Evolutionary conservation across 2,888 invertebrate genomes (phyloP).

Genomic region (Seira sanloemensis): DNA sequence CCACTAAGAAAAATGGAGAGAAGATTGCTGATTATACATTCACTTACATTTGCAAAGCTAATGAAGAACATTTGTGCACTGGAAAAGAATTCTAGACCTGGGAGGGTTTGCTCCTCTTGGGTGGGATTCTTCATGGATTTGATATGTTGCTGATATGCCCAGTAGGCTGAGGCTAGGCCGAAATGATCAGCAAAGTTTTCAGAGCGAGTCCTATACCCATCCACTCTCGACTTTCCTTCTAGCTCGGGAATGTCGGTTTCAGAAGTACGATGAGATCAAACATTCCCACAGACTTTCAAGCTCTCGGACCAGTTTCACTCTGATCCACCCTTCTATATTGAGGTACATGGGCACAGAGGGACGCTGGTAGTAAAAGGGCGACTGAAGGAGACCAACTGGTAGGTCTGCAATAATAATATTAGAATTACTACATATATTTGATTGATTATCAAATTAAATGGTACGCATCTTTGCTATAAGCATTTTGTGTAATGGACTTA

Average conservation of each 20-base stretch:
- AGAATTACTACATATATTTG: background rate
- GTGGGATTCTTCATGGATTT: slow-evolving; percentile 3
- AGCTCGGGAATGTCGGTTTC: slow-evolving; percentile 64
- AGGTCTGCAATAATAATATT: slow-evolving; percentile 50
- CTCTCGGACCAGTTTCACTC: slow-evolving; percentile 50
- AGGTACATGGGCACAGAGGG: slow-evolving; percentile 47
- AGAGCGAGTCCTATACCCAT: slow-evolving; percentile 63
- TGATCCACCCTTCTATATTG: slow-evolving; percentile 67
- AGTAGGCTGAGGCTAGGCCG: slow-evolving; percentile 58
- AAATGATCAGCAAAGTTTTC: slow-evolving; percentile 69
- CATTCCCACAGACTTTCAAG: slow-evolving; percentile 60
- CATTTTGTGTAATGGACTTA: slow-evolving; percentile 1
- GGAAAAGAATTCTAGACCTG: slow-evolving; percentile 57
- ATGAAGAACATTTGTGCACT: slow-evolving; percentile 66
- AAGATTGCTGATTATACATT: no score
- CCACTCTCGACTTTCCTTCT: slow-evolving; percentile 63
- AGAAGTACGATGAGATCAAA: slow-evolving; percentile 55
- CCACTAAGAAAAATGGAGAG: no score
- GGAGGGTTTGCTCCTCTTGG: slow-evolving; percentile 27
- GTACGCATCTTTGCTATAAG: background rate
- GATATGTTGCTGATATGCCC: slow-evolving; percentile 60
- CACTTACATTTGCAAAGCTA: slow-evolving; percentile 65
- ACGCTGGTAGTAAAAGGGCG: slow-evolving; percentile 62
- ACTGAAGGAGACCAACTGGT: slow-evolving; percentile 64
- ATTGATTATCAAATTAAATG: background rate